These are phyloP conservation scores for Conus canariensis DNA, from an alignment of 2,888 invertebrate species.

Conservation along the genomic window DNA sequence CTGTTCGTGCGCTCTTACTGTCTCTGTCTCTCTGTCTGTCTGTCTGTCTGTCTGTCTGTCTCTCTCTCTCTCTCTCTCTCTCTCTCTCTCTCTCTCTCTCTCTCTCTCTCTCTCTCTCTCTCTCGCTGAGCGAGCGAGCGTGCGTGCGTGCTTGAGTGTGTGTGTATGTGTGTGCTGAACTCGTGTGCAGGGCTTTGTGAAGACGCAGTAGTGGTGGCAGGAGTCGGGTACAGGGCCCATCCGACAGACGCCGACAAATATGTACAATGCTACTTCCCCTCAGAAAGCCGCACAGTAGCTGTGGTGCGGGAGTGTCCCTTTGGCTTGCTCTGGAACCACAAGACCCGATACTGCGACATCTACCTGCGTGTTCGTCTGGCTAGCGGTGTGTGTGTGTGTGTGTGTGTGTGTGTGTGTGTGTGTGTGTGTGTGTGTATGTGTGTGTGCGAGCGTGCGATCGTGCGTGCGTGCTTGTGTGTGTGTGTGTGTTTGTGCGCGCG, in stretches of 20 bases:
- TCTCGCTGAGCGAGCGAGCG: not conserved
- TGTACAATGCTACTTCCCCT: conserved; percentile 41
- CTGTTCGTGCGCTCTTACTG: too few relatives aligned
- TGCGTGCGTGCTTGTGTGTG: too few relatives aligned
- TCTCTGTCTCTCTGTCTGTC: too few relatives aligned
- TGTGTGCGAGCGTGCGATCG: not conserved
- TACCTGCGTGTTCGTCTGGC: not conserved
- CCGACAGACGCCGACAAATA: conserved; percentile 39
- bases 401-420: not conserved
- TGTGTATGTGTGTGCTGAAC: not conserved
- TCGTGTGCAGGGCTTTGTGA: conserved; percentile 22
- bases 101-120: too few relatives aligned
- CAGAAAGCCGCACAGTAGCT: not conserved
- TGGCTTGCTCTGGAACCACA: conserved; percentile 36
- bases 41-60: too few relatives aligned
- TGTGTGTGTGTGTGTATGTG: not conserved
- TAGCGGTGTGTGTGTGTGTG: not conserved
- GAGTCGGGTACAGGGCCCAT: conserved; percentile 37
- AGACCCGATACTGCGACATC: conserved; percentile 7
- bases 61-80: too few relatives aligned
- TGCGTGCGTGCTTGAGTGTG: not conserved
- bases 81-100: not conserved
- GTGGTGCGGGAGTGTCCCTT: conserved; percentile 38
- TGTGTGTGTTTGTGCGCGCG: too few relatives aligned
- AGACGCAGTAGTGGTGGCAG: conserved; percentile 1